phyloP scores from a whole-genome alignment of 2,113 vertebrate genomes.

The Leucopsar rothschildi region DNA sequence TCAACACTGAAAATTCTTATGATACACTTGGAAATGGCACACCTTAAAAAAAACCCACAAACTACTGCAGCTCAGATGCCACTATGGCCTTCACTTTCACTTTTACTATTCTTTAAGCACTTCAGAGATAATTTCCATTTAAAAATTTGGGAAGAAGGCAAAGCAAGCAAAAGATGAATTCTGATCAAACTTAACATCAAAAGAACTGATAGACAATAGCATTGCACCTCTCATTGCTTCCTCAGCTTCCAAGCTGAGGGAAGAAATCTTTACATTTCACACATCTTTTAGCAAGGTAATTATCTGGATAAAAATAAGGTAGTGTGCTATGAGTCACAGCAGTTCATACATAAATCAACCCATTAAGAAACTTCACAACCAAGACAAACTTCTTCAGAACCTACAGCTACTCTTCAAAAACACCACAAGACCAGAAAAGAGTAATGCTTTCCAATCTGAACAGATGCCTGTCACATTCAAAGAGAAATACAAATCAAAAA shows the following conservation, averaged over 20 bases:
- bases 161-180: background rate
- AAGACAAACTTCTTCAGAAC: background rate
- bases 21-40: background rate
- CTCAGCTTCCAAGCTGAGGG: background rate
- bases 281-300: constrained; percentile 29
- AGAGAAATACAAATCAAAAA: background rate
- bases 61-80: background rate
- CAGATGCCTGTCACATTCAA: background rate
- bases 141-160: background rate
- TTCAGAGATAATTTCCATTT: background rate
- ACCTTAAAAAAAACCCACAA: background rate
- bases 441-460: background rate
- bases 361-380: background rate
- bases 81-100: background rate
- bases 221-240: background rate
- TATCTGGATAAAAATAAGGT: constrained; percentile 38
- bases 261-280: background rate
- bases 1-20: background rate
- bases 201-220: background rate
- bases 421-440: background rate
- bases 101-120: background rate
- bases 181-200: background rate
- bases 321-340: background rate
- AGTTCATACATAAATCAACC: background rate
- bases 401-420: background rate